Evolutionary conservation across 1,140 invertebrate species (phyloP).

Genomic region (Papilio helenus): DNA sequence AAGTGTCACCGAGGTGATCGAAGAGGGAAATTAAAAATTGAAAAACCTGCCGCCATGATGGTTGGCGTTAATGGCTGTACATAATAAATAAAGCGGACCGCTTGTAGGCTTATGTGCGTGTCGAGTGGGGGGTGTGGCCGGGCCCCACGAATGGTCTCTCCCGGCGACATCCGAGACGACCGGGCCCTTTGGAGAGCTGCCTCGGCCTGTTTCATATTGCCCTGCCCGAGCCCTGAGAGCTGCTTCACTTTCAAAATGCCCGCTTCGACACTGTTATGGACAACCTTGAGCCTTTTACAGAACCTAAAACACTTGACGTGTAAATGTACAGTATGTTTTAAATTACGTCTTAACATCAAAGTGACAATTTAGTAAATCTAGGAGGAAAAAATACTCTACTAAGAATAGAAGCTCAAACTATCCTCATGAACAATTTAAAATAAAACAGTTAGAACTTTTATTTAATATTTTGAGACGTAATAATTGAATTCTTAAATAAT

Average conservation of each 20-base stretch:
- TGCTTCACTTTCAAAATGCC: conserved; percentile 71
- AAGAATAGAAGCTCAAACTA: too few relatives aligned
- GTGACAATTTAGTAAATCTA: background rate
- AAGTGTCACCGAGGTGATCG: conserved; percentile 60
- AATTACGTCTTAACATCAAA: background rate
- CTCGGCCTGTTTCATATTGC: conserved; percentile 80
- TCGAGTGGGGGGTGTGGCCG: conserved; percentile 80
- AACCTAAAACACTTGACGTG: conserved; percentile 16
- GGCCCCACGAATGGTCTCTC: conserved; percentile 77
- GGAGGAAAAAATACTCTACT: background rate
- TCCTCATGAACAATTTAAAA: too few relatives aligned
- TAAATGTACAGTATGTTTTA: background rate
- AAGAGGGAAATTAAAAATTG: conserved; percentile 80
- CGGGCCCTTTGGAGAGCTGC: conserved; percentile 73
- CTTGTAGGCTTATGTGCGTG: conserved; percentile 77
- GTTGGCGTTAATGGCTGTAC: conserved; percentile 80
- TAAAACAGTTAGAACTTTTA: too few relatives aligned
- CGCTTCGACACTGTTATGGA: conserved; percentile 22
- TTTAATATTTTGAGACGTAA: too few relatives aligned
- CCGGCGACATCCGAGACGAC: conserved; percentile 77
- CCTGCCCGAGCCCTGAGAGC: conserved; percentile 70
- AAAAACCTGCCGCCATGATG: conserved; percentile 79
- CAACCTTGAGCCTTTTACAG: conserved; percentile 29
- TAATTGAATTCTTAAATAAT: background rate
- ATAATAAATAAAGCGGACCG: conserved; percentile 81